Evolutionary conservation across 2,888 invertebrate genomes (phyloP).

Genomic region (Margaritifera margaritifera): DNA sequence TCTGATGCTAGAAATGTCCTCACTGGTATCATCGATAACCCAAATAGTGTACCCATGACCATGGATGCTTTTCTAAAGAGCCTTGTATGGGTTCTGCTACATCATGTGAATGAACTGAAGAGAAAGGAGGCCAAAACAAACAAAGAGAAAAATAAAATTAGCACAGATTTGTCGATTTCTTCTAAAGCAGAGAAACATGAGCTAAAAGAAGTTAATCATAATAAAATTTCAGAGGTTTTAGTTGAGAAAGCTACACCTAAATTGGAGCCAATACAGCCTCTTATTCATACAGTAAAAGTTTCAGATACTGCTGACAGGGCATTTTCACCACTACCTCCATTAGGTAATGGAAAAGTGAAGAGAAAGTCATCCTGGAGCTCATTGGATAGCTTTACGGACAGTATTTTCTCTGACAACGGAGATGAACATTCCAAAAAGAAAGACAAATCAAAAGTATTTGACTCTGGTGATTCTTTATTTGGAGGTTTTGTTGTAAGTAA

Average conservation of each 20-base stretch:
- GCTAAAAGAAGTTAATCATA: constrained; percentile 26
- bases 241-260: constrained; percentile 5
- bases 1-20: constrained; percentile 73
- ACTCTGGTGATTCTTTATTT: constrained; percentile 5
- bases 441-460: constrained; percentile 15
- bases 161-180: constrained; percentile 25
- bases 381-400: constrained; percentile 61
- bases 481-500: constrained; percentile 17
- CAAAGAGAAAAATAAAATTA: constrained; percentile 8
- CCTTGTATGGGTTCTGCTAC: constrained; percentile 71
- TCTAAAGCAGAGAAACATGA: constrained; percentile 36
- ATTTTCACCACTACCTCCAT: constrained; percentile 24
- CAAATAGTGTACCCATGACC: constrained; percentile 66
- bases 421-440: constrained; percentile 34
- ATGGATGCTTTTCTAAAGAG: constrained; percentile 68
- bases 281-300: constrained; percentile 1
- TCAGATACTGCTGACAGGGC: constrained; percentile 25
- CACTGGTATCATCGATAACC: constrained; percentile 73
- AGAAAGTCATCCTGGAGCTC: constrained; percentile 54
- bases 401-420: constrained; percentile 66
- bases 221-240: constrained; percentile 8
- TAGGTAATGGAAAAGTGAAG: constrained; percentile 16
- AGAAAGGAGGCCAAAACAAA: constrained; percentile 31
- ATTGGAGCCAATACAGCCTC: constrained; percentile 20
- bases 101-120: constrained; percentile 61